Percentiles rank a stretch among this genome's conserved stretches.
These are phyloP conservation scores for Marmota monax DNA, from an alignment of 2,113 vertebrate species.

Conservation along the genomic window DNA sequence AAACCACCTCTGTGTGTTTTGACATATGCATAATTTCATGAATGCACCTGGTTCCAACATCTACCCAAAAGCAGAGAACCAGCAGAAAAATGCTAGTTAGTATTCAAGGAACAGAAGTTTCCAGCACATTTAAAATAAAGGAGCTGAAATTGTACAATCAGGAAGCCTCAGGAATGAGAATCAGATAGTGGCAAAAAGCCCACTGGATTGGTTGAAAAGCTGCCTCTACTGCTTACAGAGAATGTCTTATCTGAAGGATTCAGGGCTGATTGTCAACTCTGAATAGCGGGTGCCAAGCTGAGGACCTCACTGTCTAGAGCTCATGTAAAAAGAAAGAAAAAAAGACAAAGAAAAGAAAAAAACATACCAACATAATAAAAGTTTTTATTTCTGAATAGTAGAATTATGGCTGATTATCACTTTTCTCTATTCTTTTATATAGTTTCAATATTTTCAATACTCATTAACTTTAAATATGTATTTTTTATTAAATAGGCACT, in stretches of 20 bases:
- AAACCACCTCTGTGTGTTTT: not conserved
- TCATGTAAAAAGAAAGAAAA: not conserved
- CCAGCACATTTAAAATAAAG: conserved; percentile 41
- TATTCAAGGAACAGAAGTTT: conserved; percentile 56
- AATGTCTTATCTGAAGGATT: not conserved
- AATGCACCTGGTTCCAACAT: conserved; percentile 25
- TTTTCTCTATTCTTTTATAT: not conserved
- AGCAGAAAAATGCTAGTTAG: conserved; percentile 61
- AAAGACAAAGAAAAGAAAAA: not conserved
- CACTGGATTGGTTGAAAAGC: not conserved
- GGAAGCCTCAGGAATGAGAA: conserved; percentile 17
- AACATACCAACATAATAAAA: not conserved
- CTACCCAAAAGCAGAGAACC: not conserved
- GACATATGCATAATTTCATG: not conserved
- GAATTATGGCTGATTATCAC: not conserved
- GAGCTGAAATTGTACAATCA: conserved; percentile 34
- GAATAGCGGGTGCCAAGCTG: not conserved
- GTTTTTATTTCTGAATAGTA: not conserved
- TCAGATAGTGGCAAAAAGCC: not conserved
- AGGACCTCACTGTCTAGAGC: not conserved
- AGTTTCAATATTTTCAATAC: conserved; percentile 28
- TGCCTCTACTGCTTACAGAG: not conserved
- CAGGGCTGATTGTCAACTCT: not conserved
- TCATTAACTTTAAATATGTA: not conserved
- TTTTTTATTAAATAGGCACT: not conserved